These are phyloP conservation scores for Hemibagrus wyckioides DNA, from an alignment of 2,113 vertebrate species.

Conservation along the genomic window DNA sequence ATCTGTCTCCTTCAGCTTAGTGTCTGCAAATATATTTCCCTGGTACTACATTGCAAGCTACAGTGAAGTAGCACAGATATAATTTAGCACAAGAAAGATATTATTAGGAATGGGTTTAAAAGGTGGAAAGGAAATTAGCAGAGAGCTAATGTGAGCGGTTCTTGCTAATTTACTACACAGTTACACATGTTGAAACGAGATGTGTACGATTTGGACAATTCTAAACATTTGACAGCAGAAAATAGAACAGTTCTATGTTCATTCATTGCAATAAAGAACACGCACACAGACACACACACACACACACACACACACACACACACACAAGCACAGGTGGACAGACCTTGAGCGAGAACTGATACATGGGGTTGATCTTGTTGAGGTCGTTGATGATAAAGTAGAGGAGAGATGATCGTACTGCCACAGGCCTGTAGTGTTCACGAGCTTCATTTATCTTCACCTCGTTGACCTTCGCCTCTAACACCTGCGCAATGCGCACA, in stretches of 20 bases:
- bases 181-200: no score
- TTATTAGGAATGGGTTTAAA: no score
- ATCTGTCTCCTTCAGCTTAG: no score
- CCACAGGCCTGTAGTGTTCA: constrained; percentile 77
- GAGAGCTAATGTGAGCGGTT: no score
- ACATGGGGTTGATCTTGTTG: constrained; percentile 85
- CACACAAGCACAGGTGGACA: constrained; percentile 1
- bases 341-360: constrained; percentile 83
- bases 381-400: constrained; percentile 83
- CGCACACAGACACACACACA: neutral
- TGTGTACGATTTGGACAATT: no score
- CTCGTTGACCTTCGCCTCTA: constrained; percentile 79
- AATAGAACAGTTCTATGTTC: neutral
- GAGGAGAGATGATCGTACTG: constrained; percentile 76
- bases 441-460: constrained; percentile 79
- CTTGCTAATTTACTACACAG: no score
- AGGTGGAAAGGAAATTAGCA: no score
- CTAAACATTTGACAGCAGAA: neutral
- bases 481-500: constrained; percentile 64
- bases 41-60: neutral
- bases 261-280: constrained; percentile 8
- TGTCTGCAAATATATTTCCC: neutral
- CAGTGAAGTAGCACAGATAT: neutral
- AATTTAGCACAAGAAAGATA: neutral
- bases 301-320: neutral